These are phyloP conservation scores for Chaetops frenatus DNA, from an alignment of 2,113 vertebrate genomes.

Conservation along the genomic window DNA sequence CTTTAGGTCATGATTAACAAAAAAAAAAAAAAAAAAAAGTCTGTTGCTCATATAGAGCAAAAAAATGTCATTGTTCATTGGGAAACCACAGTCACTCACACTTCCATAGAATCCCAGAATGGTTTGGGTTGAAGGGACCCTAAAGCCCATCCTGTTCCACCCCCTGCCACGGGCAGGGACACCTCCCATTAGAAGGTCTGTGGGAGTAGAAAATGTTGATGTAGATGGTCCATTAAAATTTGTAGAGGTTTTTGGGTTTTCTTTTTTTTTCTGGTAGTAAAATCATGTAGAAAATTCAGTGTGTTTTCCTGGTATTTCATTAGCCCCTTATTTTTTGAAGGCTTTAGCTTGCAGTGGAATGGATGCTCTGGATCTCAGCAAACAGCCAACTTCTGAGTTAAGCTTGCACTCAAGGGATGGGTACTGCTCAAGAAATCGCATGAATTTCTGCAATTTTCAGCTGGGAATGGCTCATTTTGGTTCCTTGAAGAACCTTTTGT, in stretches of 20 bases:
- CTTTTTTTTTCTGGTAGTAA: background rate
- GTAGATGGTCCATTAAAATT: background rate
- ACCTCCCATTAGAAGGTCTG: background rate
- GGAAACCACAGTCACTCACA: background rate
- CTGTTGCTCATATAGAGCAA: background rate
- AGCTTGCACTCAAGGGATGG: background rate
- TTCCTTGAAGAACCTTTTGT: background rate
- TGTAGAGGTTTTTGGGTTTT: background rate
- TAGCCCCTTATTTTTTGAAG: background rate
- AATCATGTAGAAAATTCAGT: background rate
- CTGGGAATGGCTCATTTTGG: background rate
- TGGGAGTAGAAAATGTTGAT: background rate
- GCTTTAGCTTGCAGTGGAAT: background rate
- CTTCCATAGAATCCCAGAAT: background rate
- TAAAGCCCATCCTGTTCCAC: background rate
- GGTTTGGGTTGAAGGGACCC: background rate
- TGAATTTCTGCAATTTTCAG: background rate
- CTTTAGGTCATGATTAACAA: background rate
- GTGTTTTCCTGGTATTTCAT: background rate
- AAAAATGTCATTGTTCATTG: background rate
- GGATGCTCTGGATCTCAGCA: background rate
- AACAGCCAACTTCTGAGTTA: background rate
- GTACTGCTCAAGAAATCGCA: rapidly evolving
- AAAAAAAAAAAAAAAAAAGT: background rate
- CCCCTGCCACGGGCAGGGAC: background rate